Conservation (phyloP, 2,888 invertebrate genomes). For the Rhogogaster chlorosoma region DNA sequence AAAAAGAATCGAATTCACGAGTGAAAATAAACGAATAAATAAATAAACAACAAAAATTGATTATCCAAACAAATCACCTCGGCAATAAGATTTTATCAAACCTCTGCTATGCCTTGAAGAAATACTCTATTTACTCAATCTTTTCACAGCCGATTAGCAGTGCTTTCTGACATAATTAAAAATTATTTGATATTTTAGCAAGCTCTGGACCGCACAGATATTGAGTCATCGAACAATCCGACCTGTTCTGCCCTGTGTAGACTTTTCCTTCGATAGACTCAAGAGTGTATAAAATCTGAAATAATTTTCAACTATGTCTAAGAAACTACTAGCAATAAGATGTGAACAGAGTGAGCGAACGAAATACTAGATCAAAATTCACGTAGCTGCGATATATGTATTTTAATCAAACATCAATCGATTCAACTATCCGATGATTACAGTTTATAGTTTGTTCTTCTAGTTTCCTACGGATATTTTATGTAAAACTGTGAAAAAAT, state of each 20-base stretch:
- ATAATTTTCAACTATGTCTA: neutral
- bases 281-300: neutral
- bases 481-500: neutral
- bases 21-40: neutral
- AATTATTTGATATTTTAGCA: neutral
- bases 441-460: neutral
- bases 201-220: neutral
- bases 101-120: neutral
- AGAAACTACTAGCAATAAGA: neutral
- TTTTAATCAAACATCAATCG: neutral
- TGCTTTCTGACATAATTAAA: neutral
- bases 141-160: neutral
- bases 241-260: too few species aligned
- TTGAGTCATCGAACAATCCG: too few species aligned
- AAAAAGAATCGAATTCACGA: neutral
- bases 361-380: neutral
- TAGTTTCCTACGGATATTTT: neutral
- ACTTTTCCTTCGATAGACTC: too few species aligned
- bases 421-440: neutral
- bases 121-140: neutral
- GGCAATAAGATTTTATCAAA: neutral
- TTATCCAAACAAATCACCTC: neutral
- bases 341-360: neutral
- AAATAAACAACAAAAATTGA: neutral
- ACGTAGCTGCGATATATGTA: neutral